Evolutionary conservation across 2,888 invertebrate genomes (phyloP).

Genomic region (Eubasilissa splendida): DNA sequence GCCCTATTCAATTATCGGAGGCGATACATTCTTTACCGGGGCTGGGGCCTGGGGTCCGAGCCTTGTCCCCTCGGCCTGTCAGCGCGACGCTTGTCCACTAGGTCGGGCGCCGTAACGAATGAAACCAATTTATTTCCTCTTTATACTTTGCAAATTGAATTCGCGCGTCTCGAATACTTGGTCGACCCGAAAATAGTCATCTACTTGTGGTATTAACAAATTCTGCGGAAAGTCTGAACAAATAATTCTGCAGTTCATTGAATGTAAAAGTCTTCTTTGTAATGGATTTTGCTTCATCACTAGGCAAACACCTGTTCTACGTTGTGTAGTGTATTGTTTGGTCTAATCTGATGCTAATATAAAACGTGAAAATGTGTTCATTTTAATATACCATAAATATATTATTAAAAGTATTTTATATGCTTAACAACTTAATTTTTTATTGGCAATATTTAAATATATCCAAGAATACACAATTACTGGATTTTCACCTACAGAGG

Average conservation of each 20-base stretch:
- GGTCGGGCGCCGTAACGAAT: constrained; percentile 52
- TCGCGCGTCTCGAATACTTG: constrained; percentile 25
- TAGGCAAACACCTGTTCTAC: too few species aligned
- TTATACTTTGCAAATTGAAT: constrained; percentile 52
- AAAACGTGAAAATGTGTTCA: too few species aligned
- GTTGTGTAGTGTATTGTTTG: too few species aligned
- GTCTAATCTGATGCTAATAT: too few species aligned
- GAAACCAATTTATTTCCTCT: constrained; percentile 57
- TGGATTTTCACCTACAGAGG: too few species aligned
- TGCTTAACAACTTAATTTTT: too few species aligned
- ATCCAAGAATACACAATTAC: too few species aligned
- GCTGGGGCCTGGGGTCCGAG: constrained; percentile 35
- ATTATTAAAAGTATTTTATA: too few species aligned
- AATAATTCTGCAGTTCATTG: neutral
- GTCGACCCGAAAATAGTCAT: constrained; percentile 10
- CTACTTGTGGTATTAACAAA: neutral
- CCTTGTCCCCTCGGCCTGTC: constrained; percentile 34
- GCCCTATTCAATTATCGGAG: constrained; percentile 56
- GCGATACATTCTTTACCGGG: constrained; percentile 54
- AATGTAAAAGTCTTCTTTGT: too few species aligned
- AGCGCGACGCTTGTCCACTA: constrained; percentile 44
- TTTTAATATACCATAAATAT: too few species aligned
- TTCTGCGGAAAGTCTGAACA: neutral
- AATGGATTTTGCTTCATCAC: too few species aligned
- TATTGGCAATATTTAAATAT: too few species aligned